These are phyloP conservation scores for Rhagophthalmus giganteus DNA, from an alignment of 2,888 invertebrate genomes.

Conservation along the genomic window DNA sequence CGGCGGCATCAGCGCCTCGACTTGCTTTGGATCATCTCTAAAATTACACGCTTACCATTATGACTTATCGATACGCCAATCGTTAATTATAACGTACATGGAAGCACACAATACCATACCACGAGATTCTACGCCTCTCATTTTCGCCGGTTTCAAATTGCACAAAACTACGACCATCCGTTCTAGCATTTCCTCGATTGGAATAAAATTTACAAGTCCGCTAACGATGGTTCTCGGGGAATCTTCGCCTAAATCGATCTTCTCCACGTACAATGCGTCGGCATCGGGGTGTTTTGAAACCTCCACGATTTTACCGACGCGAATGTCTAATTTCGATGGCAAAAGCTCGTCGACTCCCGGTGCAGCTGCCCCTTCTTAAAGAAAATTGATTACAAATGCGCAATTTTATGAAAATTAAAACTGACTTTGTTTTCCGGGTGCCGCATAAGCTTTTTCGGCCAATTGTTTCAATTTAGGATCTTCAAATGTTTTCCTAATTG, in stretches of 20 bases:
- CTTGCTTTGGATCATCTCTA: slow-evolving; percentile 68
- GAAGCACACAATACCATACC: slow-evolving; percentile 96
- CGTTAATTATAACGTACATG: slow-evolving; percentile 57
- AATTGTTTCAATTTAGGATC: slow-evolving; percentile 78
- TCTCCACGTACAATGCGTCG: slow-evolving; percentile 87
- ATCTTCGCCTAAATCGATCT: slow-evolving; percentile 85
- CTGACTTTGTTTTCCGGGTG: slow-evolving; percentile 65
- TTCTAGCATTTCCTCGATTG: slow-evolving; percentile 86
- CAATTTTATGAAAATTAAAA: slow-evolving; percentile 7
- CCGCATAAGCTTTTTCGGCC: slow-evolving; percentile 82
- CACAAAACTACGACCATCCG: slow-evolving; percentile 90
- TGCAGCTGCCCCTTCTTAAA: slow-evolving; percentile 43
- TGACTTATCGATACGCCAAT: neutral
- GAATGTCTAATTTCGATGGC: slow-evolving; percentile 81
- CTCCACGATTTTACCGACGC: slow-evolving; percentile 84
- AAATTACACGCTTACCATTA: slow-evolving; percentile 7
- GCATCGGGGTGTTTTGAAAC: slow-evolving; percentile 89
- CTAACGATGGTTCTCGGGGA: slow-evolving; percentile 75
- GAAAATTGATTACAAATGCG: slow-evolving; percentile 3
- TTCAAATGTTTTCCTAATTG: slow-evolving; percentile 85
- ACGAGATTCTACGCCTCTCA: slow-evolving; percentile 88
- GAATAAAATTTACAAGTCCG: slow-evolving; percentile 89
- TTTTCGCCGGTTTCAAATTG: slow-evolving; percentile 95
- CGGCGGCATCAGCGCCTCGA: slow-evolving; percentile 81
- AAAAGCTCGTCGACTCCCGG: slow-evolving; percentile 63